Evolutionary conservation across 2,797 vertebrate genomes (phyloP).

Genomic region (Poecilia velifera): DNA sequence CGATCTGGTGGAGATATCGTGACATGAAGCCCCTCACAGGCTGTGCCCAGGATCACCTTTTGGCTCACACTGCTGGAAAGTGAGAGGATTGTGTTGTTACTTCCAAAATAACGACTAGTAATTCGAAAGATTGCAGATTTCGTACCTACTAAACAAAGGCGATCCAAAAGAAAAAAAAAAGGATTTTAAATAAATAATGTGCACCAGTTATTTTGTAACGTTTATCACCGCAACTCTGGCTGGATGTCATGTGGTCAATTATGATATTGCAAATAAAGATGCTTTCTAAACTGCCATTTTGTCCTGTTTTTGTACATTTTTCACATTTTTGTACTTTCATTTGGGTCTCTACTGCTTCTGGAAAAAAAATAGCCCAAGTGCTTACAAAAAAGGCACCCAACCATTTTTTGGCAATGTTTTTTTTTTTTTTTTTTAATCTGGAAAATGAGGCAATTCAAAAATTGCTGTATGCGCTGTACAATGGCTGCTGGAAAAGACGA

Average conservation of each 20-base stretch:
- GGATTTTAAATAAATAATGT: neutral
- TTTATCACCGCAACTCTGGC: slow-evolving; percentile 74
- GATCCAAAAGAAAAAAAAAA: slow-evolving; percentile 35
- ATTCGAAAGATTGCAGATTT: slow-evolving; percentile 43
- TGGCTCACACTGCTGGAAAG: slow-evolving; percentile 84
- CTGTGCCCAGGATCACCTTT: slow-evolving; percentile 73
- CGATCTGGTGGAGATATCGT: slow-evolving; percentile 1
- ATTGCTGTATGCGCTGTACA: too few species aligned
- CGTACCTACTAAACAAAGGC: slow-evolving; percentile 45
- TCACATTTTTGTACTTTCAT: neutral
- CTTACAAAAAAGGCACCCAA: too few species aligned
- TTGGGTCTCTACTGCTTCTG: too few species aligned
- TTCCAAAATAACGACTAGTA: slow-evolving; percentile 54
- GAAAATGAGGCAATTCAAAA: too few species aligned
- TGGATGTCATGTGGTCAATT: slow-evolving; percentile 76
- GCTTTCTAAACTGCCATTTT: slow-evolving; percentile 79
- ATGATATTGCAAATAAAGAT: slow-evolving; percentile 83
- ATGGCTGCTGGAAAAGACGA: too few species aligned
- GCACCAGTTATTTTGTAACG: slow-evolving; percentile 58
- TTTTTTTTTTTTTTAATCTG: too few species aligned
- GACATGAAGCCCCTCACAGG: slow-evolving; percentile 39
- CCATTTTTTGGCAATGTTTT: too few species aligned
- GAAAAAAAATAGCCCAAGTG: too few species aligned
- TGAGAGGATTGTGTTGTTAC: slow-evolving; percentile 76
- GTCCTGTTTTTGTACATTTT: neutral